Conservation (phyloP, 2,888 invertebrate species). For the Epiperipatus broadwayi region DNA sequence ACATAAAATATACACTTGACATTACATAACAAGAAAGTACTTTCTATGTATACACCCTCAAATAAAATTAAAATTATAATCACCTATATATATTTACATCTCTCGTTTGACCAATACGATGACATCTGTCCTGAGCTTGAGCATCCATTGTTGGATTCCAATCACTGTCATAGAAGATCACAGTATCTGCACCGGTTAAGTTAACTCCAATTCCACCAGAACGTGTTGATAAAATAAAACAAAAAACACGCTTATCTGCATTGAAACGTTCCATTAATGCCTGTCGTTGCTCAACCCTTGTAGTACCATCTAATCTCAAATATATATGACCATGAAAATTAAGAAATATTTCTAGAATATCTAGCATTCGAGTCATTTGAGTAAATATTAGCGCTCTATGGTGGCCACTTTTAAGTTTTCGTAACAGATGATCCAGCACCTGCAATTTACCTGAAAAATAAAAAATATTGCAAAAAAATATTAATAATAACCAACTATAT, state of each 20-base stretch:
- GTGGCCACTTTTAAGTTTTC: constrained; percentile 55
- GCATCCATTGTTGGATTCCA: constrained; percentile 99
- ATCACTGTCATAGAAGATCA: constrained; percentile 98
- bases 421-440: constrained; percentile 58
- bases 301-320: constrained; percentile 83
- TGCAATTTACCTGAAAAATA: constrained; percentile 54
- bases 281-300: constrained; percentile 82
- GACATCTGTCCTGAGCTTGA: constrained; percentile 59
- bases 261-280: constrained; percentile 92
- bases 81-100: constrained; percentile 89
- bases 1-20: no score
- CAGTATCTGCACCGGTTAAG: constrained; percentile 94
- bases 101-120: constrained; percentile 94
- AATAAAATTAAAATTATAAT: constrained; percentile 8
- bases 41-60: no score
- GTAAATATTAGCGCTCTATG: constrained; percentile 94
- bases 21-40: no score
- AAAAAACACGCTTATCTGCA: constrained; percentile 79
- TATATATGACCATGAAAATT: constrained; percentile 93
- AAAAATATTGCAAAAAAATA: neutral
- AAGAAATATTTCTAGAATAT: constrained; percentile 88
- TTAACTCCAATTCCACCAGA: constrained; percentile 96
- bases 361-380: constrained; percentile 98
- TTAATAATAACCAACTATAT: neutral
- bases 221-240: constrained; percentile 89